These are phyloP conservation scores for Lasioglossum lativentre DNA, from an alignment of 2,888 invertebrate genomes.

Conservation along the genomic window DNA sequence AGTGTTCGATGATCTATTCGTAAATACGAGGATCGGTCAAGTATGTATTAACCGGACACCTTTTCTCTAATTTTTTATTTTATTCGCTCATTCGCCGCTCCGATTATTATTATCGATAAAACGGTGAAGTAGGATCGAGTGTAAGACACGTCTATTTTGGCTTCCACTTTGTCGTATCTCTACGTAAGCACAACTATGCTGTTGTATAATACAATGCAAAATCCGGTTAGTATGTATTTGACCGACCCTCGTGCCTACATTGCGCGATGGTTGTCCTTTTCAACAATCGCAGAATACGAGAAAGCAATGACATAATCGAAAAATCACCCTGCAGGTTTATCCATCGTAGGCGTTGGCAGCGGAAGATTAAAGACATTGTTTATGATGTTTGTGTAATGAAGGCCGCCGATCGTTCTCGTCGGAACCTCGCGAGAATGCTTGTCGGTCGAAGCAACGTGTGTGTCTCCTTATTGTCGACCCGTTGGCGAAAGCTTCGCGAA, in stretches of 20 bases:
- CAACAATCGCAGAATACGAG: constrained; percentile 9
- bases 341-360: constrained; percentile 62
- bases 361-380: constrained; percentile 60
- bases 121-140: no score
- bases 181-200: background rate
- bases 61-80: background rate
- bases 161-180: background rate
- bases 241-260: background rate
- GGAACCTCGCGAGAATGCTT: constrained; percentile 24
- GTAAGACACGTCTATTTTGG: no score
- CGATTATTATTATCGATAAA: no score
- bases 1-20: constrained; percentile 3
- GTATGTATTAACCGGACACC: background rate
- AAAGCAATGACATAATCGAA: constrained; percentile 39
- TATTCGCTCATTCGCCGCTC: no score
- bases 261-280: background rate
- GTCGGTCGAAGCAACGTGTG: background rate
- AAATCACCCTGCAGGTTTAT: constrained; percentile 53
- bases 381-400: constrained; percentile 48
- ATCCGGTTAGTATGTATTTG: background rate
- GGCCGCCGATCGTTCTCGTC: constrained; percentile 7
- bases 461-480: no score
- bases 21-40: background rate
- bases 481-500: background rate
- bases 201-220: background rate